Evolutionary conservation across 1,140 invertebrate genomes (phyloP).

Genomic region (Batillaria attramentaria): DNA sequence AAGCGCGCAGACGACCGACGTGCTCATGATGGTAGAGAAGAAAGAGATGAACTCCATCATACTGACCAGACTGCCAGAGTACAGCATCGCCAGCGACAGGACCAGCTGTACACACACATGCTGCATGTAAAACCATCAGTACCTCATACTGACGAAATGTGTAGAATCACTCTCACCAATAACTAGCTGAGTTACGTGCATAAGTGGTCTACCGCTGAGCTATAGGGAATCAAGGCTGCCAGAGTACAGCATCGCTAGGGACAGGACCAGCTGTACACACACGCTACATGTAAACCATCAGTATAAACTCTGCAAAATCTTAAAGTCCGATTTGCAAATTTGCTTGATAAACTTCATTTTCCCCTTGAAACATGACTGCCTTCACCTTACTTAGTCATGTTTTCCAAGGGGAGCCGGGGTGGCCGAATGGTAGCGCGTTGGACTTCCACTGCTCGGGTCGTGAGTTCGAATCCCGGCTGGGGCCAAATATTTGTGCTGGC

Average conservation of each 20-base stretch:
- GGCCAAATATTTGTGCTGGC: too few species aligned
- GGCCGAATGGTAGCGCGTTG: too few species aligned
- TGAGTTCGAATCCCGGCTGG: too few species aligned
- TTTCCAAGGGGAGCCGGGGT: too few species aligned
- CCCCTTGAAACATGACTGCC: too few species aligned
- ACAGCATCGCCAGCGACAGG: constrained; percentile 50
- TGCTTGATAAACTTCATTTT: too few species aligned
- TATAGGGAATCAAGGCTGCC: neutral
- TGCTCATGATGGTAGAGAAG: constrained; percentile 49
- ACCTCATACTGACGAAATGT: neutral
- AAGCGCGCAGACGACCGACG: neutral
- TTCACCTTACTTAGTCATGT: too few species aligned
- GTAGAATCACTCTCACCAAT: neutral
- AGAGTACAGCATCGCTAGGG: neutral
- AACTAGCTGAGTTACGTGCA: neutral
- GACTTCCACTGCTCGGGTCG: too few species aligned
- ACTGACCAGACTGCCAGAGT: constrained; percentile 47
- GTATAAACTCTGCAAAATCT: too few species aligned
- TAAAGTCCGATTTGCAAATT: too few species aligned
- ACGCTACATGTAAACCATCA: too few species aligned
- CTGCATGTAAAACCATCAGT: neutral
- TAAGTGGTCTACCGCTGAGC: neutral
- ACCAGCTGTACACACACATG: constrained; percentile 44
- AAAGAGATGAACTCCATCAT: constrained; percentile 55
- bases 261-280: neutral